Conservation (phyloP, 2,797 vertebrate genomes). For the Ctenosaura bakeri region DNA sequence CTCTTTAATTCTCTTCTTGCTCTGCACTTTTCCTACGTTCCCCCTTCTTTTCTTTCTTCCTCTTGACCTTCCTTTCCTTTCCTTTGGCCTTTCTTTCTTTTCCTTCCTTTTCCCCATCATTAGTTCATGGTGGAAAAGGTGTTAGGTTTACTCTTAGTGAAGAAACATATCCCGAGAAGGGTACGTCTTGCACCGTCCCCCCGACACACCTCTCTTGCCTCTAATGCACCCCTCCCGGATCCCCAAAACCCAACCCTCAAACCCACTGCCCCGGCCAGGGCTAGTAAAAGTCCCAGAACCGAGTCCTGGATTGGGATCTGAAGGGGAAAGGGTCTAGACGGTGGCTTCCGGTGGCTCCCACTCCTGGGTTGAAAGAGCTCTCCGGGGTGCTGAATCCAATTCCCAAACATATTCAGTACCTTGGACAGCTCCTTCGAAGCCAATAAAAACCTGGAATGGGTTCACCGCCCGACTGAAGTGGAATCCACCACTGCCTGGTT, state of each 20-base stretch:
- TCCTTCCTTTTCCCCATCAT: slow-evolving; percentile 75
- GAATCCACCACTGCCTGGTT: background rate
- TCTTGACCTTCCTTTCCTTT: background rate
- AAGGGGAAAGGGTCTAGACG: background rate
- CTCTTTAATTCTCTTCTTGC: background rate
- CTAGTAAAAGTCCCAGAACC: slow-evolving; percentile 71
- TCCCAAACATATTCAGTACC: too few relatives aligned
- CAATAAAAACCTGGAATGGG: too few relatives aligned
- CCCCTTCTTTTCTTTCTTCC: background rate
- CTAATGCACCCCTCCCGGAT: slow-evolving; percentile 67
- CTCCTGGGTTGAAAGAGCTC: background rate
- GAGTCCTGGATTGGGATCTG: background rate
- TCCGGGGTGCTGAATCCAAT: too few relatives aligned
- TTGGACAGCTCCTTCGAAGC: too few relatives aligned
- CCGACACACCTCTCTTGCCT: slow-evolving; percentile 35
- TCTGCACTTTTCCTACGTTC: background rate
- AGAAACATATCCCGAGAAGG: slow-evolving; percentile 99
- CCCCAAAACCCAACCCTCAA: slow-evolving; percentile 63
- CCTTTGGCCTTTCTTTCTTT: slow-evolving; percentile 45
- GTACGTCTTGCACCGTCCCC: slow-evolving; percentile 85
- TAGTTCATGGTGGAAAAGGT: slow-evolving; percentile 99
- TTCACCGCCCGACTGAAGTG: too few relatives aligned
- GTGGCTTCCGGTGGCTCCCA: background rate
- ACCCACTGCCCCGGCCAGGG: slow-evolving; percentile 65
- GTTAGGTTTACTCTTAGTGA: slow-evolving; percentile 99